Conservation (phyloP, 2,113 vertebrate genomes). For the Eurypyga helias region DNA sequence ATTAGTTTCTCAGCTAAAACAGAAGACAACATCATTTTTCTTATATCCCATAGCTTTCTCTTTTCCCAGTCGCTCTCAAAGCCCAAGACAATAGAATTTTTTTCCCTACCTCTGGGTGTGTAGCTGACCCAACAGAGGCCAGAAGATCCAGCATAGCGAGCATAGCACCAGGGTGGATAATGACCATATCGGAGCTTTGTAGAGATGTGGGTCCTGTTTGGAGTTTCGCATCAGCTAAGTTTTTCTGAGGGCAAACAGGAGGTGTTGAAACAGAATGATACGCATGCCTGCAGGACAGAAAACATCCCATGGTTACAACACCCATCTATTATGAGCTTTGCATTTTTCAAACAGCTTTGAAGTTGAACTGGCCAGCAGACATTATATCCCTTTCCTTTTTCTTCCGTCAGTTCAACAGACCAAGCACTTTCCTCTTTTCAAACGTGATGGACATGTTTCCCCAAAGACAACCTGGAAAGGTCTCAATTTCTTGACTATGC, state of each 20-base stretch:
- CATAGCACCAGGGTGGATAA: constrained; percentile 95
- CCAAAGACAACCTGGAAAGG: neutral
- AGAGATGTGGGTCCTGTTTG: constrained; percentile 77
- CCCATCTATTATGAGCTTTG: neutral
- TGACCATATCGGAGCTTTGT: constrained; percentile 84
- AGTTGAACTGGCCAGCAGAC: neutral
- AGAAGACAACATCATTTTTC: neutral
- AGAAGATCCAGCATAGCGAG: constrained; percentile 94
- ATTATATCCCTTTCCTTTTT: neutral
- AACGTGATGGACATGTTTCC: neutral
- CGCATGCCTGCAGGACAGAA: constrained; percentile 81
- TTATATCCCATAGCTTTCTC: neutral
- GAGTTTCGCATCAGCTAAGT: constrained; percentile 84
- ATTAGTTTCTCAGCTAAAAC: neutral
- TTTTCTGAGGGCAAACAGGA: constrained; percentile 84
- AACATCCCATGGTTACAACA: constrained; percentile 17
- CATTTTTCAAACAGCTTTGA: neutral
- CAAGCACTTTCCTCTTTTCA: neutral
- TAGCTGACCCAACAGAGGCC: constrained; percentile 88
- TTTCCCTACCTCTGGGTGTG: constrained; percentile 90
- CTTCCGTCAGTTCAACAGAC: neutral
- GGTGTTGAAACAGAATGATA: constrained; percentile 88
- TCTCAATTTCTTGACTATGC: neutral
- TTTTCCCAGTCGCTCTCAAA: neutral
- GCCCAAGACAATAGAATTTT: neutral